Percentiles rank a stretch among this genome's conserved stretches.
phyloP scores from a whole-genome alignment of 2,113 vertebrate genomes.

The Pavo muticus region DNA sequence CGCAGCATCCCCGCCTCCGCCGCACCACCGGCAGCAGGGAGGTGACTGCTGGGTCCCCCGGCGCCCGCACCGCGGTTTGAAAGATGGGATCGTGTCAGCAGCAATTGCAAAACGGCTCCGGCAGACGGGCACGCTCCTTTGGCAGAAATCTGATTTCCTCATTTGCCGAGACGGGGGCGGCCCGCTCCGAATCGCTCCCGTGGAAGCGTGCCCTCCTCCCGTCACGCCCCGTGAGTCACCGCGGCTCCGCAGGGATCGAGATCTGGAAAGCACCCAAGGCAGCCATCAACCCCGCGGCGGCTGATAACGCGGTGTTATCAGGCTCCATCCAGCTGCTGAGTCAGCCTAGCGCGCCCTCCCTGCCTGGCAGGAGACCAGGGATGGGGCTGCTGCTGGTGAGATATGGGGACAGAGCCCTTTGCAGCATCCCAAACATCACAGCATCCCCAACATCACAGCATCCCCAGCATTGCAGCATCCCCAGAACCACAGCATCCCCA shows the following conservation, averaged over 20 bases:
- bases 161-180: not conserved
- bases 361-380: not conserved
- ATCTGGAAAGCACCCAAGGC: slow-evolving; percentile 12
- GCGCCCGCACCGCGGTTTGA: not conserved
- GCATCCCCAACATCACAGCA: not conserved
- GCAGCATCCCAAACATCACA: not conserved
- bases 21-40: not conserved
- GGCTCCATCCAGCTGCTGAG: slow-evolving; percentile 32
- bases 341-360: not conserved
- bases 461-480: too few species aligned
- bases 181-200: not conserved
- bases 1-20: not conserved
- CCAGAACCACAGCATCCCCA: too few species aligned
- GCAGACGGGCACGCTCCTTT: not conserved
- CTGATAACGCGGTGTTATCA: slow-evolving; percentile 24
- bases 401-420: not conserved
- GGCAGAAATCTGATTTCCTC: not conserved
- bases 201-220: not conserved
- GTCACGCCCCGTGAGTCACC: not conserved
- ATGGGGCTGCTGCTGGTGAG: not conserved
- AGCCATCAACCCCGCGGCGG: not conserved
- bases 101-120: not conserved
- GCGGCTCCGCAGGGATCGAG: slow-evolving; percentile 1
- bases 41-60: not conserved
- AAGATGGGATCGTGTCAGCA: not conserved